Conservation (phyloP, 2,797 vertebrate genomes). For the Eulemur mongoz region DNA sequence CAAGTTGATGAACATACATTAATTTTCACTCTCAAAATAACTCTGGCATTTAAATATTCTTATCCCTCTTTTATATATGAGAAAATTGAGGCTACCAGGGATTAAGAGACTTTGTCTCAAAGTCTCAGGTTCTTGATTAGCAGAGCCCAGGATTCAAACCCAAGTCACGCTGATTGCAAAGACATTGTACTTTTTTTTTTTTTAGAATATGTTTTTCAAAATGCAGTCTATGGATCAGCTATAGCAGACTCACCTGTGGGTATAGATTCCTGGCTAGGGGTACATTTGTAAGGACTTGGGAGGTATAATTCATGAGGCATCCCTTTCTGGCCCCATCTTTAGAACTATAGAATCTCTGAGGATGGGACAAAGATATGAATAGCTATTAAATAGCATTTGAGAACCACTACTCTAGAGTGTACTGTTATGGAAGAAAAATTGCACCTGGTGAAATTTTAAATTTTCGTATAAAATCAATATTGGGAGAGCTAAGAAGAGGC, state of each 20-base stretch:
- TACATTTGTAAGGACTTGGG: not conserved
- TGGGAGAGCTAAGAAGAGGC: not conserved
- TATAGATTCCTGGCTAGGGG: not conserved
- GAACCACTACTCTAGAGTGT: not conserved
- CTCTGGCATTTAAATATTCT: not conserved
- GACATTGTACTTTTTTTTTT: not conserved
- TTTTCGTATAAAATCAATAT: not conserved
- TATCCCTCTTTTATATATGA: not conserved
- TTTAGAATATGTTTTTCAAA: not conserved
- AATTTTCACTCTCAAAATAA: not conserved
- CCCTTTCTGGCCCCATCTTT: not conserved
- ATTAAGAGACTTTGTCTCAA: not conserved
- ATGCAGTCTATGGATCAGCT: not conserved
- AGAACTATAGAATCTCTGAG: not conserved
- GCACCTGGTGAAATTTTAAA: not conserved
- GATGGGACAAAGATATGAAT: not conserved
- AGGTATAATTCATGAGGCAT: not conserved
- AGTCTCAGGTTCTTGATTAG: not conserved
- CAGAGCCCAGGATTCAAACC: not conserved
- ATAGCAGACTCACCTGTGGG: not conserved
- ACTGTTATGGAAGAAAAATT: not conserved
- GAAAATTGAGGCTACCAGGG: not conserved
- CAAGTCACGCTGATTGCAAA: not conserved
- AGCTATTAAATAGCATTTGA: not conserved
- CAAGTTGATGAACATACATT: not conserved